Base-by-base conservation (phyloP, 2,888 invertebrate genomes). In the Oegoconia quadripuncta region DNA sequence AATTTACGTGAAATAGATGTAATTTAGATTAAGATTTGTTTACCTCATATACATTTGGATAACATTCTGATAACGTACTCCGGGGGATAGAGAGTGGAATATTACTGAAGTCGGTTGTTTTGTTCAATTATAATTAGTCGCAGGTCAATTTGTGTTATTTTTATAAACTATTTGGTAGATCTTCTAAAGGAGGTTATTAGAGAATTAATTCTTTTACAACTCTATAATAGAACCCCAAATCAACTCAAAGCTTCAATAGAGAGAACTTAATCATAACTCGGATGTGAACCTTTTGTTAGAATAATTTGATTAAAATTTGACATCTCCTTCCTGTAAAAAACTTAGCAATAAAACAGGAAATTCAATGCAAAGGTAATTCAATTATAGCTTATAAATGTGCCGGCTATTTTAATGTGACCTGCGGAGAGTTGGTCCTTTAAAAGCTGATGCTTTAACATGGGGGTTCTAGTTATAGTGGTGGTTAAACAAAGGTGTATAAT, bases 221-320 rank as follows among this genome's bases (percentile, higher is more conserved):
- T 56, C 51, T 41, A 27, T 29, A 16, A 8, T 29, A 29, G 29
- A n/a, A 15, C 15, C 29, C 17, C 16, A 9, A 29, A 16, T 17
- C 17, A 15, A 29, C 15, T 3, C 3, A 14, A 1, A 5, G 14
- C n/a, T 13, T 13, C 15, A 29, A 29, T 29, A 29, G n/a, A 20
- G 20, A 14, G 48, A 59, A 52, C 52, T 52, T 65, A 76, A 78
- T 81, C 80, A 81, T 81, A 81, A 79, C 63, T 57, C 55, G 40
- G 13, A 13, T 27, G 14, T 11, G 51, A 40, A 48, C 63, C 53
- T 46, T 74, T 27, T 80, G 60, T 68, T 44, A 45, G 44, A 64
- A 52, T 81, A 80, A 82, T 82, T 82, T 81, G 77, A 82, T 82
- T 82, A 82, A 81, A 75, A 71, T 75, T 77, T 82, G 81, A 82